A percentile compares a stretch with the other conserved stretches of the same genome.
These are phyloP conservation scores for Tapera naevia DNA, from an alignment of 2,797 vertebrate species.

Conservation along the genomic window DNA sequence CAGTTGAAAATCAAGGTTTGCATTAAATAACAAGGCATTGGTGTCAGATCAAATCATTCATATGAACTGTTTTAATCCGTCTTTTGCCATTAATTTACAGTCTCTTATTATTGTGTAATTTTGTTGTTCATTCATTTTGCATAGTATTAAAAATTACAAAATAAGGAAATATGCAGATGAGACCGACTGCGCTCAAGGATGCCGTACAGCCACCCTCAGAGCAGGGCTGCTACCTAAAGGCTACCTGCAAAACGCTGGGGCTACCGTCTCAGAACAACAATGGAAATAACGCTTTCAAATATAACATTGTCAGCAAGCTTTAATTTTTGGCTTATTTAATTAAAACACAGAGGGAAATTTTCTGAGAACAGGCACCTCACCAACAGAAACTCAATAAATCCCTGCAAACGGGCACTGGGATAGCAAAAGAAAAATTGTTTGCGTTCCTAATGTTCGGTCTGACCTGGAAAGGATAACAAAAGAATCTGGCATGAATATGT, in stretches of 20 bases:
- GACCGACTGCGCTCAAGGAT: neutral
- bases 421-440: conserved; percentile 67
- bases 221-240: neutral
- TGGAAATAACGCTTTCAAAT: neutral
- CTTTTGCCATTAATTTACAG: conserved; percentile 4
- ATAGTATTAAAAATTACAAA: neutral
- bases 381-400: conserved; percentile 15
- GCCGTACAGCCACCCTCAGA: neutral
- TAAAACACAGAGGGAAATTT: conserved; percentile 40
- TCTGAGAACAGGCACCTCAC: conserved; percentile 40
- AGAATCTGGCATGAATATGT: conserved; percentile 55
- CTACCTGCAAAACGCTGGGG: neutral
- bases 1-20: conserved; percentile 66
- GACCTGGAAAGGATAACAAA: conserved; percentile 61
- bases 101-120: neutral
- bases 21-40: conserved; percentile 69
- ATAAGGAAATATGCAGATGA: neutral
- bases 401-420: neutral
- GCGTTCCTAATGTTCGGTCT: conserved; percentile 51
- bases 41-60: conserved; percentile 15
- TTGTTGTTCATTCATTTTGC: neutral
- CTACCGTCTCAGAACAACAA: neutral
- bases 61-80: conserved; percentile 34
- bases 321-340: conserved; percentile 62
- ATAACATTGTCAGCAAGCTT: conserved; percentile 39